Evolutionary conservation across 2,888 invertebrate genomes (phyloP), one percentile per base, ranked within the genome.

Genomic region (Callyntrura sp.): DNA sequence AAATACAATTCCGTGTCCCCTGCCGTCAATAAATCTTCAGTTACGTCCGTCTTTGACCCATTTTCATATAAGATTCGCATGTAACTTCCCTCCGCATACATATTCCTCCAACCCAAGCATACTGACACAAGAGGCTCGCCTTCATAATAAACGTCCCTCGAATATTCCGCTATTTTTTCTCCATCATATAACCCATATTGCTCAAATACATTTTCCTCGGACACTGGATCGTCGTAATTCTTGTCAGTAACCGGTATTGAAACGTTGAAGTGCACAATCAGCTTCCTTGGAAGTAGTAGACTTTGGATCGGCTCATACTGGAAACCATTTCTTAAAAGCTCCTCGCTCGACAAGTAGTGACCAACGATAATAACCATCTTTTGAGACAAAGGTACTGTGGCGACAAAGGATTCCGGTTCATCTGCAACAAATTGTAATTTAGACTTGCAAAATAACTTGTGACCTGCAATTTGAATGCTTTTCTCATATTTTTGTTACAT

Each of bases 131-230:
- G 12, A 11, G 51, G 25, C 14, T 76, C 76, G 14, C 3, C 45
- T 76, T 76, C 51, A 20, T 76, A 76, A 17, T 25, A 62, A n/a
- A 25, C 2, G 11, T 62, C 62, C 25, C 62, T 62, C 2, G 62
- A 25, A 25, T 62, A 62, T 25, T 62, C 62, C 25, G 62, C 62
- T 5, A 57, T 57, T 57, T 57, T 17, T n/a, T n/a, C n/a, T n/a
- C n/a, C n/a, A 12, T 57, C 57, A 3, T 11, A 11, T 14, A 55
- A 3, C 3, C 55, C n/a, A 11, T 55, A 2, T 55, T 55, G 9
- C n/a, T n/a, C n/a, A n/a, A n/a, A n/a, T n/a, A n/a, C n/a, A n/a
- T n/a, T n/a, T n/a, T 57, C 8, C 2, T 57, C 57, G 5, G 2
- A 6, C n/a, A 14, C 55, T n/a, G 14, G n/a, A 3, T 6, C 6